phyloP scores from a whole-genome alignment of 2,888 invertebrate genomes.

The Volucella inanis region DNA sequence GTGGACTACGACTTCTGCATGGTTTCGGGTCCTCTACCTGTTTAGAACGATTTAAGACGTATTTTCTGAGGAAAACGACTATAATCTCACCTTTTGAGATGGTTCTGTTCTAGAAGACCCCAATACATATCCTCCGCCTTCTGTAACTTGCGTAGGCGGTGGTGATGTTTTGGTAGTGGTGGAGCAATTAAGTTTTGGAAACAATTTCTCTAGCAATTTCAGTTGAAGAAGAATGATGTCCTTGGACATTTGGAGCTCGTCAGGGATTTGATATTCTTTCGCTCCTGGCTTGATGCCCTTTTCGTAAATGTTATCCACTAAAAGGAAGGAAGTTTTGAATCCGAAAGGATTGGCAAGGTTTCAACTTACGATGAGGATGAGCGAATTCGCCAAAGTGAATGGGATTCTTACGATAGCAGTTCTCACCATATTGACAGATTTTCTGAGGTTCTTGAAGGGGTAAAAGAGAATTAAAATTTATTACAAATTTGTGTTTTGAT shows the following conservation, averaged over 20 bases:
- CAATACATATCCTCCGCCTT: conserved; percentile 52
- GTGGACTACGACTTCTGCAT: conserved; percentile 45
- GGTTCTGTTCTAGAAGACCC: conserved; percentile 51
- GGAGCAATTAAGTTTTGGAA: conserved; percentile 75
- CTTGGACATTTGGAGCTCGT: conserved; percentile 84
- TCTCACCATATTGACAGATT: conserved; percentile 89
- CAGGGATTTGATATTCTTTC: conserved; percentile 85
- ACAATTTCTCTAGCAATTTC: conserved; percentile 83
- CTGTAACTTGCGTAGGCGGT: background rate
- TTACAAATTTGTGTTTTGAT: background rate
- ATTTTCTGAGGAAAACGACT: background rate
- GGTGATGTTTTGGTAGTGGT: conserved; percentile 5
- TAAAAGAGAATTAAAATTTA: conserved; percentile 25
- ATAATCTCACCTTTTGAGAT: conserved; percentile 12
- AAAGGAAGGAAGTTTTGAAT: conserved; percentile 74
- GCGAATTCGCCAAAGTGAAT: conserved; percentile 91
- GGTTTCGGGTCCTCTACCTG: conserved; percentile 4
- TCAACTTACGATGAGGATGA: conserved; percentile 89
- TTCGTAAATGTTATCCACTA: conserved; percentile 88
- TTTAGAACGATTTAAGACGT: background rate
- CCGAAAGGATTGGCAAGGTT: background rate
- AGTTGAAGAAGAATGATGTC: conserved; percentile 86
- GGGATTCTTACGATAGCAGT: conserved; percentile 93
- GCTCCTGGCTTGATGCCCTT: conserved; percentile 81
- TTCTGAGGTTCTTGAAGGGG: conserved; percentile 79